phyloP scores from a whole-genome alignment of 2,888 invertebrate species.

The Conchocele bisecta region DNA sequence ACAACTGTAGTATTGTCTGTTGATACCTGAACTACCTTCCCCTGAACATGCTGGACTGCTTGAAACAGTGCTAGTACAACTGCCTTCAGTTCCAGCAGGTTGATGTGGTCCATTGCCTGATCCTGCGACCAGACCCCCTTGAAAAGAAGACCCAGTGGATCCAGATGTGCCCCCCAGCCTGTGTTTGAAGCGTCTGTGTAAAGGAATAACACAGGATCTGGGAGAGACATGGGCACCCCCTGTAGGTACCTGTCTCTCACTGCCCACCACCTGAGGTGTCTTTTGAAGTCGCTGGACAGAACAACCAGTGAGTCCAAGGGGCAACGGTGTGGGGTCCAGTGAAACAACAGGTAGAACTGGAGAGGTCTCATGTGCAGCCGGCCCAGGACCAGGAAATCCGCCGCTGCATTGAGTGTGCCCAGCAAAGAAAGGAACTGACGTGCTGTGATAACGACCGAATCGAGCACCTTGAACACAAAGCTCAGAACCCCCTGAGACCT shows the following conservation, averaged over 20 bases:
- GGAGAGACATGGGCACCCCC: constrained; percentile 5
- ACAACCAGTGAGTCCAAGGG: not conserved
- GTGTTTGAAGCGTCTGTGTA: constrained; percentile 27
- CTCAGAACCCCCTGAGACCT: not conserved
- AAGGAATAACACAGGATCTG: not conserved
- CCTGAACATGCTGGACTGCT: not conserved
- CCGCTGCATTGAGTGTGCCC: constrained; percentile 12
- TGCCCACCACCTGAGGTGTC: constrained; percentile 12
- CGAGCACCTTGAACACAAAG: not conserved
- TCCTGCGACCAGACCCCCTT: not conserved
- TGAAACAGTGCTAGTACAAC: constrained; percentile 7
- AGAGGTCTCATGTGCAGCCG: constrained; percentile 25
- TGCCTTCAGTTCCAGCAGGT: constrained; percentile 16
- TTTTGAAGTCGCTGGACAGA: not conserved
- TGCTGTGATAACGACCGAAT: not conserved
- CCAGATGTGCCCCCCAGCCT: constrained; percentile 10
- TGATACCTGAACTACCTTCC: not conserved
- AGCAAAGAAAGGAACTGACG: constrained; percentile 12
- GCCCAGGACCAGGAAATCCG: constrained; percentile 22
- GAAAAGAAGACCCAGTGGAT: not conserved
- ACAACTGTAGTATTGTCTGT: constrained; percentile 25
- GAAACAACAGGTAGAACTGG: constrained; percentile 8
- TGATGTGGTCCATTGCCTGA: constrained; percentile 12
- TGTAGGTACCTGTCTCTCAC: not conserved
- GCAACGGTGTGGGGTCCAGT: constrained; percentile 17